Conservation (phyloP, 2,113 vertebrate genomes). For the Setophaga kirtlandii region DNA sequence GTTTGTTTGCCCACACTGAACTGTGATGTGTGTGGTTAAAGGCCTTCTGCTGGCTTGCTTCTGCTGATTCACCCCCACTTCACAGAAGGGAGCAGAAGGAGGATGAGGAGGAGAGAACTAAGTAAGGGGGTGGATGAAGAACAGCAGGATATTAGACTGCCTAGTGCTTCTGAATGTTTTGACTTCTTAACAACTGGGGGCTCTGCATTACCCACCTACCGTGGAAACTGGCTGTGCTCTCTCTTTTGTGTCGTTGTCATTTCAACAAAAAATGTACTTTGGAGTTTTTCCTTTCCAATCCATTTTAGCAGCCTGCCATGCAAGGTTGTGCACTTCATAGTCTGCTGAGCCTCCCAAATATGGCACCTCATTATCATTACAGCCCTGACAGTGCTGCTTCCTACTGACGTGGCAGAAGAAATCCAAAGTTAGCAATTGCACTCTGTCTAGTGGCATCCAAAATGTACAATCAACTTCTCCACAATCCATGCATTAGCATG, state of each 20-base stretch:
- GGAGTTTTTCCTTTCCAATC: conserved; percentile 33
- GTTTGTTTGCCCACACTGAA: not conserved
- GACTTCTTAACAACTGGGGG: conserved; percentile 40
- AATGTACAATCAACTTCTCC: not conserved
- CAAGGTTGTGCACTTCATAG: conserved; percentile 37
- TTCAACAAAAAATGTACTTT: conserved; percentile 40
- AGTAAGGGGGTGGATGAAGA: conserved; percentile 17
- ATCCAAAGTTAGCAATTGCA: not conserved
- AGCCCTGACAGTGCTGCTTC: not conserved
- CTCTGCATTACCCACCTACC: conserved; percentile 57
- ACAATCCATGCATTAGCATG: not conserved
- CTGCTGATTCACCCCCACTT: conserved; percentile 48
- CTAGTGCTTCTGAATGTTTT: conserved; percentile 52
- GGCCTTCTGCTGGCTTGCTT: not conserved
- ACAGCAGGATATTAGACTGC: conserved; percentile 48
- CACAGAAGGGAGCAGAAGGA: not conserved
- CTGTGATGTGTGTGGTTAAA: not conserved
- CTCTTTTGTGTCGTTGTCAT: conserved; percentile 39
- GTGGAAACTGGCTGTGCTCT: conserved; percentile 65
- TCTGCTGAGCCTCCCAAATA: conserved; percentile 18
- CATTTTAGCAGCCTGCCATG: conserved; percentile 33
- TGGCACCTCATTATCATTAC: conserved; percentile 2
- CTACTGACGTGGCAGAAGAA: not conserved
- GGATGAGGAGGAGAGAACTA: not conserved
- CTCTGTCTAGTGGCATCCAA: not conserved